Conservation (phyloP, 2,113 vertebrate genomes). For the Myotis brandtii region DNA sequence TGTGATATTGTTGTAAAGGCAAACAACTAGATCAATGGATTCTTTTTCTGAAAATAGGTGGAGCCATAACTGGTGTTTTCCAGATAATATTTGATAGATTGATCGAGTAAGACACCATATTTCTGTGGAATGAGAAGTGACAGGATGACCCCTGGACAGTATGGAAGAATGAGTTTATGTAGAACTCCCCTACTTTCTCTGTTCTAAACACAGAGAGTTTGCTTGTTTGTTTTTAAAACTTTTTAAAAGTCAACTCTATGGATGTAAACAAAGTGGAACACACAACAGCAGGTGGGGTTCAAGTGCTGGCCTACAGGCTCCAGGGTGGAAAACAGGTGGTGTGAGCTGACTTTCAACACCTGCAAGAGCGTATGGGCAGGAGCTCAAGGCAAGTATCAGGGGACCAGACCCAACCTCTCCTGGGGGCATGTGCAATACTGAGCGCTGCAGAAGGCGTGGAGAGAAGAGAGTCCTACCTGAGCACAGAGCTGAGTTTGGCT, state of each 20-base stretch:
- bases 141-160: not conserved
- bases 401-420: not conserved
- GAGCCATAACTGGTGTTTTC: not conserved
- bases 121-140: not conserved
- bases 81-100: not conserved
- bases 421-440: too few relatives aligned
- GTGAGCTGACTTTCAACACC: not conserved
- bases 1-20: not conserved
- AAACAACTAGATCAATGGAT: not conserved
- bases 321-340: not conserved
- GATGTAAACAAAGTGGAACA: not conserved
- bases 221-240: not conserved
- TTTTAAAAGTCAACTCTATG: not conserved
- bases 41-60: not conserved
- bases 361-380: not conserved
- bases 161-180: not conserved
- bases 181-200: not conserved
- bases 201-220: not conserved
- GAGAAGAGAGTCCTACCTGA: not conserved
- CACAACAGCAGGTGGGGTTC: not conserved
- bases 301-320: not conserved
- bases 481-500: not conserved
- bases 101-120: not conserved
- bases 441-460: not conserved
- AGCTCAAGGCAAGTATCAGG: not conserved